These are phyloP conservation scores for Osmoderma eremita DNA, from an alignment of 2,888 invertebrate genomes.

Conservation along the genomic window DNA sequence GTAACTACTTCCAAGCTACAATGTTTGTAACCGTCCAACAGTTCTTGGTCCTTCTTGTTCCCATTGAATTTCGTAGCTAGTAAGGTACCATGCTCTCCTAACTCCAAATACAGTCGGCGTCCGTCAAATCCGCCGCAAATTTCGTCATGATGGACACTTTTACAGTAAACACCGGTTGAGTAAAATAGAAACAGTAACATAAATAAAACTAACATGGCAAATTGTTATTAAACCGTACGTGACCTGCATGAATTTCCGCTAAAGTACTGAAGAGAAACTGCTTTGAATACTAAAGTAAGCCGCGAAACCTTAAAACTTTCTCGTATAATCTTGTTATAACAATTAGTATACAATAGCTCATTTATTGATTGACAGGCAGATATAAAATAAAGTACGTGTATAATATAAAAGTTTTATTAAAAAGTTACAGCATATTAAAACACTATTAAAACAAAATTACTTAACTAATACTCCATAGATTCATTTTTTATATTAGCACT, in stretches of 20 bases:
- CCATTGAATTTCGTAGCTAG: slow-evolving; percentile 57
- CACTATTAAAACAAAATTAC: background rate
- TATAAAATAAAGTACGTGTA: background rate
- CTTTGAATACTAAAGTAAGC: slow-evolving; percentile 13
- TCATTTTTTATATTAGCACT: slow-evolving; percentile 38
- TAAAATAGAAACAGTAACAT: background rate
- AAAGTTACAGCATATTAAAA: background rate
- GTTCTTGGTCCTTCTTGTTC: slow-evolving; percentile 2
- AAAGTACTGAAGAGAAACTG: background rate
- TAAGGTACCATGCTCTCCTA: slow-evolving; percentile 60
- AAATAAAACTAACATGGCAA: background rate
- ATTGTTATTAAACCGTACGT: background rate
- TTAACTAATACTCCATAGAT: slow-evolving; percentile 32
- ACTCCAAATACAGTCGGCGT: slow-evolving; percentile 60
- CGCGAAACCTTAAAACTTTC: slow-evolving; percentile 8
- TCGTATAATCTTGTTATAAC: slow-evolving; percentile 24
- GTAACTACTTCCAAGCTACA: slow-evolving; percentile 69
- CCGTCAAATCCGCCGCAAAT: slow-evolving; percentile 59
- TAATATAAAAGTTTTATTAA: slow-evolving; percentile 1
- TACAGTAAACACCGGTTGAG: background rate
- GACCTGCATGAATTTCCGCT: background rate
- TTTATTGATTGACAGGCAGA: too few relatives aligned
- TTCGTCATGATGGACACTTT: slow-evolving; percentile 46
- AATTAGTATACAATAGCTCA: background rate
- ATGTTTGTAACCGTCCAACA: slow-evolving; percentile 34